Percentiles rank a stretch among this genome's conserved stretches.
Evolutionary conservation across 2,797 vertebrate genomes (phyloP).

Genomic region (Anolis apletophallus): DNA sequence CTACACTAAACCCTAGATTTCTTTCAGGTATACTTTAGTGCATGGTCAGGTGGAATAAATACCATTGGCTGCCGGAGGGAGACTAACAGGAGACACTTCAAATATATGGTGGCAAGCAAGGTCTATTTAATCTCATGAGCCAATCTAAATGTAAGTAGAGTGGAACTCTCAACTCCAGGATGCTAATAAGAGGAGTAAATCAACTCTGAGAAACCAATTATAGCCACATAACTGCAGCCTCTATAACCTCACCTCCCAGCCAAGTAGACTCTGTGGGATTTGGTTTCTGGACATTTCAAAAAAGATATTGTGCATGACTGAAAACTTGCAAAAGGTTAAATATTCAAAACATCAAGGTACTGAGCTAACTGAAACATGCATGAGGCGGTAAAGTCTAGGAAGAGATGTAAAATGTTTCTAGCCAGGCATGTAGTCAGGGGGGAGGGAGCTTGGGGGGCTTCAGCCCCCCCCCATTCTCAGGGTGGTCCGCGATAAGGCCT

Average conservation of each 20-base stretch:
- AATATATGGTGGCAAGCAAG: constrained; percentile 45
- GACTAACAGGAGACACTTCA: constrained; percentile 38
- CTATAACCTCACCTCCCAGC: constrained; percentile 44
- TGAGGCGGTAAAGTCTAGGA: background rate
- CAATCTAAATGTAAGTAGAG: constrained; percentile 60
- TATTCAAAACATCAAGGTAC: background rate
- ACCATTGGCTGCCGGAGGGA: constrained; percentile 40
- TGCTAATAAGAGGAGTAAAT: constrained; percentile 62
- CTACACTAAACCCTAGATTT: constrained; percentile 16
- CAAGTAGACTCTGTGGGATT: constrained; percentile 40
- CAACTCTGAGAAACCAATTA: constrained; percentile 63
- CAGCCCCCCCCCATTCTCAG: too few species aligned
- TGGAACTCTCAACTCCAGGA: constrained; percentile 44
- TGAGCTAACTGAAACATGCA: background rate
- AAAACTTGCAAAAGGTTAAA: background rate
- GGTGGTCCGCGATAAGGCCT: too few species aligned
- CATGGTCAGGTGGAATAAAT: constrained; percentile 25
- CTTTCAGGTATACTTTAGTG: constrained; percentile 23
- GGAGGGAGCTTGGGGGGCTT: too few species aligned
- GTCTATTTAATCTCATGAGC: constrained; percentile 57
- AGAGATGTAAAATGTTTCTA: too few species aligned
- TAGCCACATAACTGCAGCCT: constrained; percentile 33
- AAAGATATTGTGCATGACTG: constrained; percentile 12
- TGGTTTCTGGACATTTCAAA: background rate
- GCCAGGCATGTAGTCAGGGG: too few species aligned